Evolutionary conservation across 2,888 invertebrate species (phyloP).

Genomic region (Antitype chi): DNA sequence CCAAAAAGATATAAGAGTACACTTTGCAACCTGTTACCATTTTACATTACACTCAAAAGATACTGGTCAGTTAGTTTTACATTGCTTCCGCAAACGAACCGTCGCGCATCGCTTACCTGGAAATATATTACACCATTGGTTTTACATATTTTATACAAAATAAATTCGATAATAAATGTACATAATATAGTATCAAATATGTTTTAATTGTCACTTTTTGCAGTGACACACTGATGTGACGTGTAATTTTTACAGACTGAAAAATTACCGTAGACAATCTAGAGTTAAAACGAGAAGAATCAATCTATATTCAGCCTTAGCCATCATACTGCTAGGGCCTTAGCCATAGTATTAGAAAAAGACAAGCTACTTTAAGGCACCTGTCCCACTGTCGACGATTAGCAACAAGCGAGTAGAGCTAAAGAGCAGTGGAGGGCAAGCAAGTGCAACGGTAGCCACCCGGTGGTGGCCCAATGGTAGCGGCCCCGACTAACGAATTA

Average conservation of each 20-base stretch:
- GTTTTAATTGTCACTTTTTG: slow-evolving; percentile 23
- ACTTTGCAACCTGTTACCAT: not conserved
- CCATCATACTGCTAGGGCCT: too few relatives aligned
- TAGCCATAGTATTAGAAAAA: not conserved
- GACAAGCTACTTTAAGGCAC: too few relatives aligned
- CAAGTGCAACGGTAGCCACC: too few relatives aligned
- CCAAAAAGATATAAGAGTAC: not conserved
- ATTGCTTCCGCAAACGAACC: not conserved
- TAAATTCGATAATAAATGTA: slow-evolving; percentile 8
- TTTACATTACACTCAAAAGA: not conserved
- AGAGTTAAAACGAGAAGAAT: not conserved
- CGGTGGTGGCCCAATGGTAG: too few relatives aligned
- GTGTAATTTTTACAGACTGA: not conserved
- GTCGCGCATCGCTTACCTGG: slow-evolving; percentile 1
- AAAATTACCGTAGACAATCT: slow-evolving; percentile 10
- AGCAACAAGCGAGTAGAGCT: too few relatives aligned
- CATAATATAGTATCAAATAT: not conserved
- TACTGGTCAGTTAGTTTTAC: not conserved
- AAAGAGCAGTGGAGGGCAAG: too few relatives aligned
- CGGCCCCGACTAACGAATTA: too few relatives aligned
- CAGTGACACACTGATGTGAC: slow-evolving; percentile 15
- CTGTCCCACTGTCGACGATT: too few relatives aligned
- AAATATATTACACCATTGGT: not conserved
- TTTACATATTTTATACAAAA: slow-evolving; percentile 1
- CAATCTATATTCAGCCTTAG: not conserved